These are phyloP conservation scores for Nymphalis io DNA, from an alignment of 1,140 invertebrate genomes.

Conservation along the genomic window DNA sequence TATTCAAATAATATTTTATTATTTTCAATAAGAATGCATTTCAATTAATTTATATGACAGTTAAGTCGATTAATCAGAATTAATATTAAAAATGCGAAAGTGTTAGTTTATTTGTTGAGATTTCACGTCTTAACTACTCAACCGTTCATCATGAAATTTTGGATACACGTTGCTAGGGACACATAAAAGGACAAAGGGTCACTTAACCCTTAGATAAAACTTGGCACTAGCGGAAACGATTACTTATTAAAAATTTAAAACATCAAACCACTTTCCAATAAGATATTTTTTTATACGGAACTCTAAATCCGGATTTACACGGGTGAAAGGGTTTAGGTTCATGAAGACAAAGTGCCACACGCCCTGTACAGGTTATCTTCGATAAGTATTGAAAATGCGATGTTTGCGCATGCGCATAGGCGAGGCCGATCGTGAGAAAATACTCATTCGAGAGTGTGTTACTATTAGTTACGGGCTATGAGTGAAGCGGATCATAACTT, in stretches of 20 bases:
- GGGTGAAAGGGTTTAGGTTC: constrained; percentile 39
- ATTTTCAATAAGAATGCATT: too few relatives aligned
- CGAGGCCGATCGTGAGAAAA: constrained; percentile 64
- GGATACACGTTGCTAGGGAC: too few relatives aligned
- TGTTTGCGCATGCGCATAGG: constrained; percentile 47
- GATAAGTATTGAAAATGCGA: constrained; percentile 54
- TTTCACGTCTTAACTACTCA: too few relatives aligned
- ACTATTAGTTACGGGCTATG: constrained; percentile 43
- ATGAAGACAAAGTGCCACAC: constrained; percentile 27
- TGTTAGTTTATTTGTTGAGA: too few relatives aligned
- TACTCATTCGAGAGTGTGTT: constrained; percentile 55
- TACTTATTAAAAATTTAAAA: not conserved
- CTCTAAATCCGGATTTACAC: not conserved
- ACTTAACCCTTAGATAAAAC: too few relatives aligned
- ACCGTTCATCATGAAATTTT: too few relatives aligned
- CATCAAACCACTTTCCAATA: constrained; percentile 10
- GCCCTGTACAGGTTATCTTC: constrained; percentile 43
- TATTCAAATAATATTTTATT: too few relatives aligned
- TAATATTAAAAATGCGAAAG: too few relatives aligned
- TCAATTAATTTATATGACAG: too few relatives aligned
- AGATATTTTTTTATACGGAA: constrained; percentile 5
- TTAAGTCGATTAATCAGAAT: too few relatives aligned
- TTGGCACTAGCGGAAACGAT: too few relatives aligned
- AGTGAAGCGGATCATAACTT: constrained; percentile 28
- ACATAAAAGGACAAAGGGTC: too few relatives aligned